Base-by-base conservation (phyloP, 2,888 invertebrate genomes). In the Heliconius ethilla region DNA sequence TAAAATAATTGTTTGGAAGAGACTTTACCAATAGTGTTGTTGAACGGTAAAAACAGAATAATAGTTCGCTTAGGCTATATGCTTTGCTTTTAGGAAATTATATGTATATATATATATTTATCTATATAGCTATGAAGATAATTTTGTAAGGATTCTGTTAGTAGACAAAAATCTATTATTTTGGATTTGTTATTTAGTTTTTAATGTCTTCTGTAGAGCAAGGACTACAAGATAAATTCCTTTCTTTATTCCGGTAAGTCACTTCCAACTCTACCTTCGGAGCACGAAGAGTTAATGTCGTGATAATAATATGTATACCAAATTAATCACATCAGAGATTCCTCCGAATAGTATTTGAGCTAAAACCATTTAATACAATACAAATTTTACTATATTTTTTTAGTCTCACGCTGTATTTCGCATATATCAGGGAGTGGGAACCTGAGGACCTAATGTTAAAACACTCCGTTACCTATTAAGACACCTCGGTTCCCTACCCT, bases 1-100 rank as follows among this genome's bases (percentile, higher is more conserved):
- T 65, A 37, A 66, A 80, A 76, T 69, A 69, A 76, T 78, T 25
- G 37, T 55, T 66, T 75, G 76, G 66, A 76, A 75, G 73, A 51
- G 67, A 67, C 78, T 63, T 65, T 70, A 22, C 72, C 75, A 55
- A 22, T 45, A 55, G 25, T 62, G 29, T 27, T 70, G 45, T 65
- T 25, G 22, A 29, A 18, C 51, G 25, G 37, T 18, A 7, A 45
- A 25, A 69, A 69, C 22, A 51, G 33, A 15, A 67, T 67, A 40
- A n/a, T 3, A 45, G 1, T 69, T 69, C 69, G 69, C 40, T 45
- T n/a, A 69, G 15, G 40, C 40, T 6, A 40, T 37, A 67, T 66
- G 33, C 0, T 33, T 33, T 33, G 7, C 13, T 25, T 37, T 66
- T 37, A 67, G 22, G 22, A 7, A 66, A 66, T 66, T 18, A 33